Conservation (phyloP, 2,113 vertebrate species). For the Ptychochromis oligacanthus region DNA sequence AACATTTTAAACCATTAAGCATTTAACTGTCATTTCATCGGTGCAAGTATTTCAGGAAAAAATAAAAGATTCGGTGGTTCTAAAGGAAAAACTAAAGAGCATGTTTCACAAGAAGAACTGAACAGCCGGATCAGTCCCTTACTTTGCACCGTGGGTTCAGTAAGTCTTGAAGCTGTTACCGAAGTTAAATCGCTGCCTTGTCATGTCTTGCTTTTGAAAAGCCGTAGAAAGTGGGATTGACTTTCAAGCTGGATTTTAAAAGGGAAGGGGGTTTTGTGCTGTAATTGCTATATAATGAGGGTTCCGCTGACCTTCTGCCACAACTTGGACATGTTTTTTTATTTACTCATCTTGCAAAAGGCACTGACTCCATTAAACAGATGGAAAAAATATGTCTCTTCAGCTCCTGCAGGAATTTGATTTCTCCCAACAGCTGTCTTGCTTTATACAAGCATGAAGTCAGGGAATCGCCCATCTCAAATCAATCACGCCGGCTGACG, state of each 20-base stretch:
- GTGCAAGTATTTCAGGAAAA: constrained; percentile 30
- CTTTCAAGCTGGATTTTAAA: constrained; percentile 75
- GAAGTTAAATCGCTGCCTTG: constrained; percentile 51
- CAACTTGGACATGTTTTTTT: constrained; percentile 84
- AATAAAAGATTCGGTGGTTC: background rate
- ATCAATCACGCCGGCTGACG: constrained; percentile 85
- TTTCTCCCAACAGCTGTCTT: constrained; percentile 90
- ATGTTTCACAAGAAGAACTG: background rate
- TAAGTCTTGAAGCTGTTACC: constrained; percentile 63
- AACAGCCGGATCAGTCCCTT: constrained; percentile 21
- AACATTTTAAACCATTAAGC: constrained; percentile 22
- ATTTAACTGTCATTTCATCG: constrained; percentile 26
- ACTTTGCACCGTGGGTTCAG: background rate
- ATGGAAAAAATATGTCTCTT: constrained; percentile 88
- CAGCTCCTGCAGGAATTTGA: constrained; percentile 85
- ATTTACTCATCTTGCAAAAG: constrained; percentile 84
- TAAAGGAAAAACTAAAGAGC: constrained; percentile 33
- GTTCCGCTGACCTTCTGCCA: constrained; percentile 82
- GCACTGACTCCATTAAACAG: constrained; percentile 83
- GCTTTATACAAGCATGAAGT: constrained; percentile 90
- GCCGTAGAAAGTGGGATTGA: constrained; percentile 67
- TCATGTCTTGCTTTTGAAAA: constrained; percentile 72
- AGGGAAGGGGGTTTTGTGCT: constrained; percentile 67
- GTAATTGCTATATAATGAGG: constrained; percentile 89
- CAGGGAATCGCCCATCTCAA: constrained; percentile 84